Evolutionary conservation across 2,888 invertebrate species (phyloP).

Genomic region (Nephrotoma flavescens): DNA sequence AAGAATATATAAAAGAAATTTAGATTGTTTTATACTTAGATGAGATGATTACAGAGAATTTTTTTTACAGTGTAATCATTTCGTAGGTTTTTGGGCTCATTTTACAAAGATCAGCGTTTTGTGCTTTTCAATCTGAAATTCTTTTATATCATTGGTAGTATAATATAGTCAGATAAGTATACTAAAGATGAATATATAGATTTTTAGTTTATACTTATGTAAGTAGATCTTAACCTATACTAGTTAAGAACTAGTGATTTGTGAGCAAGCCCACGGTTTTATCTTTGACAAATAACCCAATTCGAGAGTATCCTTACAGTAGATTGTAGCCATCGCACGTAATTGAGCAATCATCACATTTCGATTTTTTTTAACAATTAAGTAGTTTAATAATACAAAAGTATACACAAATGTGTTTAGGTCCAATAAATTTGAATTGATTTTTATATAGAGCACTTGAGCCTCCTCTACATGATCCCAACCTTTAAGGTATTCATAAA

Average conservation of each 20-base stretch:
- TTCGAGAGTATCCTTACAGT: background rate
- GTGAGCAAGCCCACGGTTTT: too few relatives aligned
- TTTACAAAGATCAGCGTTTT: background rate
- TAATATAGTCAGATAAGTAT: too few relatives aligned
- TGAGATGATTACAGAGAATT: too few relatives aligned
- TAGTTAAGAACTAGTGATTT: too few relatives aligned
- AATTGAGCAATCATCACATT: background rate
- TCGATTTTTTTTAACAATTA: background rate
- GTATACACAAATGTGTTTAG: background rate
- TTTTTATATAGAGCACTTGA: background rate
- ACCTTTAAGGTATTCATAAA: background rate
- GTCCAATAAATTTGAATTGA: background rate
- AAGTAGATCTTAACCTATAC: too few relatives aligned
- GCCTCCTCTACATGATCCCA: background rate
- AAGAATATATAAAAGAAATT: too few relatives aligned
- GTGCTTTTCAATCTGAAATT: background rate
- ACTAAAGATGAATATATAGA: too few relatives aligned
- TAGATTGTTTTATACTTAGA: too few relatives aligned
- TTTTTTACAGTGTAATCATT: background rate
- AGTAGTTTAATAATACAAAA: background rate
- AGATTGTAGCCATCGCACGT: background rate
- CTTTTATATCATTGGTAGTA: background rate
- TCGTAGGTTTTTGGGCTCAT: background rate
- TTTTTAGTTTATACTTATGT: too few relatives aligned
- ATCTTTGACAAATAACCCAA: background rate